A percentile compares a stretch with the other conserved stretches of the same genome.
phyloP scores from a whole-genome alignment of 2,888 invertebrate species.

The Hoplodrina blanda region DNA sequence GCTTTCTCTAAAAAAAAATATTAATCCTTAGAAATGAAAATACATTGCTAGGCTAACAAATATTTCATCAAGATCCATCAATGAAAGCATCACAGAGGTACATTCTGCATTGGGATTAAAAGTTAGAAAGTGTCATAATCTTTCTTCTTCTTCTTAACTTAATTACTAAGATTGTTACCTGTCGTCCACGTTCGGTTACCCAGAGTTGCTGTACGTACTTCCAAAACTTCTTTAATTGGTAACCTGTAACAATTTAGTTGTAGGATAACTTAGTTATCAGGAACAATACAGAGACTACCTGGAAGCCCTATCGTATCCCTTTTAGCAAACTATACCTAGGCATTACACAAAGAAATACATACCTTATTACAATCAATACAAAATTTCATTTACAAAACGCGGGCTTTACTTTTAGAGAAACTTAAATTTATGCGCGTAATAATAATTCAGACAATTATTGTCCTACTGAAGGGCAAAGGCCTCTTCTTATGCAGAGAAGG shows the following conservation, averaged over 20 bases:
- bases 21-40: too few relatives aligned
- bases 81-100: background rate
- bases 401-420: too few relatives aligned
- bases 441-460: too few relatives aligned
- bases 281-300: background rate
- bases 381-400: background rate
- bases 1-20: too few relatives aligned
- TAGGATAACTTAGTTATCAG: background rate
- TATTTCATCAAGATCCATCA: background rate
- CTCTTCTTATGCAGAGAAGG: too few relatives aligned
- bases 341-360: background rate
- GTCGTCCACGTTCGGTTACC: slow-evolving; percentile 87
- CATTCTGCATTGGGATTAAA: too few relatives aligned
- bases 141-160: too few relatives aligned
- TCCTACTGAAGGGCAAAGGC: too few relatives aligned
- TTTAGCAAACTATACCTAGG: background rate
- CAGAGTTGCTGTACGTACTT: slow-evolving; percentile 87
- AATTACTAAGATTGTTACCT: slow-evolving; percentile 73
- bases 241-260: slow-evolving; percentile 70
- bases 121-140: too few relatives aligned
- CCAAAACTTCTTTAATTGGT: slow-evolving; percentile 87
- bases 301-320: background rate
- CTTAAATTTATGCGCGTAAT: too few relatives aligned
- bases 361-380: background rate
- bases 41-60: too few relatives aligned